Conservation (phyloP, 1,140 invertebrate genomes). For the Magallana angulata region DNA sequence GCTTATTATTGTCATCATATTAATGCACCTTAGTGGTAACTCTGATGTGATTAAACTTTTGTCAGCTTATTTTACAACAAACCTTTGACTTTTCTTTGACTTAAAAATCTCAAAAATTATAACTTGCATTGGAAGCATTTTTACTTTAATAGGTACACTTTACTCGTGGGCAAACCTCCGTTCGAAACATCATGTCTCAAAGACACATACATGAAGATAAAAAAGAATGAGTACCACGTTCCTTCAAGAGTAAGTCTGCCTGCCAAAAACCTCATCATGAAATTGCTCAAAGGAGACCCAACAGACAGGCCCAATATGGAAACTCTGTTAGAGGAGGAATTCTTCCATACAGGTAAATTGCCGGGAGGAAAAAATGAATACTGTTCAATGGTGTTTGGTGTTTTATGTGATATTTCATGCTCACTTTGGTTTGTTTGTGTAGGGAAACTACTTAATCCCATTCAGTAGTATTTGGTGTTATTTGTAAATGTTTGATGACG, state of each 20-base stretch:
- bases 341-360: conserved; percentile 82
- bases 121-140: background rate
- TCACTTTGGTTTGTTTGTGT: too few relatives aligned
- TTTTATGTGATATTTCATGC: too few relatives aligned
- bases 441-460: too few relatives aligned
- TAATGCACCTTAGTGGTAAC: too few relatives aligned
- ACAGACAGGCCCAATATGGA: conserved; percentile 88
- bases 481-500: background rate
- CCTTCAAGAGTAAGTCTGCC: conserved; percentile 85
- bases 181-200: conserved; percentile 93
- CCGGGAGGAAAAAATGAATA: too few relatives aligned
- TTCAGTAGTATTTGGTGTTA: too few relatives aligned
- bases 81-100: too few relatives aligned
- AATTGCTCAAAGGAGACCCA: conserved; percentile 92
- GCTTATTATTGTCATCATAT: too few relatives aligned
- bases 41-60: too few relatives aligned
- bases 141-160: conserved; percentile 85
- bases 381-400: too few relatives aligned
- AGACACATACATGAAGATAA: conserved; percentile 95
- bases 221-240: conserved; percentile 94
- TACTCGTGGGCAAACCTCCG: conserved; percentile 95
- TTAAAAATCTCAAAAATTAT: too few relatives aligned
- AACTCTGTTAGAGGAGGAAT: conserved; percentile 88
- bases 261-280: conserved; percentile 90
- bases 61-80: too few relatives aligned